Evolutionary conservation across 2,888 invertebrate genomes (phyloP).

Genomic region (Phrixothrix hirtus): DNA sequence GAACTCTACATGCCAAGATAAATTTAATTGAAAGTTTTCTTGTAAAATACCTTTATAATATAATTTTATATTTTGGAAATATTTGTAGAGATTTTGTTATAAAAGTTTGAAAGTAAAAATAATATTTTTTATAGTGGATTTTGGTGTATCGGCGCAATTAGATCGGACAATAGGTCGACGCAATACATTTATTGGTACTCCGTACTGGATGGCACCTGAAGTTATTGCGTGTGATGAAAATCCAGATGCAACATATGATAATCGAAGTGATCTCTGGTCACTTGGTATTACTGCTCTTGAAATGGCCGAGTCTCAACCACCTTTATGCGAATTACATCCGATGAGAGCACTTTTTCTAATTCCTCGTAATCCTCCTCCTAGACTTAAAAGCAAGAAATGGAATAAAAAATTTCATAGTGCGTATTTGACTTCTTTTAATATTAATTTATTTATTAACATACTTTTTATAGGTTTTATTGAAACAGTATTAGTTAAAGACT

Average conservation of each 20-base stretch:
- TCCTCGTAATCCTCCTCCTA: constrained; percentile 96
- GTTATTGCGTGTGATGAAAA: constrained; percentile 99
- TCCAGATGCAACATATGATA: constrained; percentile 99
- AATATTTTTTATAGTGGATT: constrained; percentile 75
- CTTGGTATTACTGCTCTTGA: constrained; percentile 97
- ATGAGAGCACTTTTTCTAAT: constrained; percentile 99
- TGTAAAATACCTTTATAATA: too few relatives aligned
- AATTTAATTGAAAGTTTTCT: too few relatives aligned
- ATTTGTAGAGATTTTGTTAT: constrained; percentile 11
- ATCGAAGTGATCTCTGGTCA: constrained; percentile 90
- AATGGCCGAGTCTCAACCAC: constrained; percentile 99
- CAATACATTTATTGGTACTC: constrained; percentile 98
- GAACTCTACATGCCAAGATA: too few relatives aligned
- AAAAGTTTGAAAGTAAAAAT: neutral
- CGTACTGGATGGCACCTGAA: constrained; percentile 99
- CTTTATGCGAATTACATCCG: constrained; percentile 98
- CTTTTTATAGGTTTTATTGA: constrained; percentile 86
- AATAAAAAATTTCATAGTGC: constrained; percentile 89
- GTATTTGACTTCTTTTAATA: constrained; percentile 17
- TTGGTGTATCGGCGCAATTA: constrained; percentile 98
- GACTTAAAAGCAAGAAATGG: constrained; percentile 98
- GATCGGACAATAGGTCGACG: constrained; percentile 98
- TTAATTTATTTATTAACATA: too few relatives aligned
- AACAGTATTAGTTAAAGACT: constrained; percentile 95
- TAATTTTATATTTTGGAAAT: too few relatives aligned